Evolutionary conservation across 2,797 vertebrate species (phyloP), one percentile per base, ranked within the genome.

Genomic region (Sphenodon punctatus): DNA sequence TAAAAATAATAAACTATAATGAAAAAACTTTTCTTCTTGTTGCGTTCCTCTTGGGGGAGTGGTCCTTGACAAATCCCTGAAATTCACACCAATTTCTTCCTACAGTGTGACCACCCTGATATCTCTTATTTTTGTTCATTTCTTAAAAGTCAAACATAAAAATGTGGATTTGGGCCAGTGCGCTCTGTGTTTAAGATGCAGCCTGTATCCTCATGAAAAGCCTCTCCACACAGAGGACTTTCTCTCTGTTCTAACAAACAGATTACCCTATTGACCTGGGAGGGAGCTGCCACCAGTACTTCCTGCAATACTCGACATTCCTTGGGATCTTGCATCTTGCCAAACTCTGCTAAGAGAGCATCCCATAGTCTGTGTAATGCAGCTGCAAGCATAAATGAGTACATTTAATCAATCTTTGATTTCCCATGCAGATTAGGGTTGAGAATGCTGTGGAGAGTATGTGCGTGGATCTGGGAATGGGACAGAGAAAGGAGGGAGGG

Each of bases 1-100:
- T 74, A 88, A 90, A 88, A 90, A 46, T 32, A 82, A 82, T 49
- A 58, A n/a, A 8, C 65, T 85, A 79, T 81, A 49, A 63, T 17
- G n/a, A n/a, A 72, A 74, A 67, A 19, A 55, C n/a, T 74, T 88
- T 74, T 84, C 56, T 82, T 78, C 20, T 38, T 84, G 85, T 69
- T 56, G 45, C 32, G 85, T 87, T 87, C 84, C 66, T 61, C 71
- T 53, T 80, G 60, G 41, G 30, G 78, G 55, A 53, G 38, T 51
- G 80, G 69, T 64, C 41, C 25, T 25, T 39, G 73, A 45, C 75
- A 71, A 67, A 72, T 48, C 8, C 43, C 38, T 67, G 61, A 87
- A 36, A 38, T 65, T 86, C 30, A 86, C 53, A 74, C 22, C 36
- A 22, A 51, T 71, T 79, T 92, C 43, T 66, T 19, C 41, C 48